Evolutionary conservation across 2,888 invertebrate genomes (phyloP), one percentile per base, ranked within the genome.

Genomic region (Flexamia atlantica): DNA sequence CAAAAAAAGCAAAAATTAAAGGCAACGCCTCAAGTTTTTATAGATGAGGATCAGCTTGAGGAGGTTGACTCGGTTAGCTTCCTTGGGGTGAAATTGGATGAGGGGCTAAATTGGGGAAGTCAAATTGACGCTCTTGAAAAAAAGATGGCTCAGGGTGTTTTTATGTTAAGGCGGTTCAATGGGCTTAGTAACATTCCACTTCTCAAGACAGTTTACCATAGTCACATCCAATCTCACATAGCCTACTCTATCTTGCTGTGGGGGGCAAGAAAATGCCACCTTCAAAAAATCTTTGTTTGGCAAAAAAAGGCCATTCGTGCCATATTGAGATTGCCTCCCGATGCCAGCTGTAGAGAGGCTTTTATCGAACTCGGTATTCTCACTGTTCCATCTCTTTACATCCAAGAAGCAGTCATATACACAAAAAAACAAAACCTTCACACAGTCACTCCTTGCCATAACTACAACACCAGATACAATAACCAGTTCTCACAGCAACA

Each of bases 81-180:
- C 50, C 50, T 50, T 50, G 17, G 50, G n/a, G n/a, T 50, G n/a
- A 50, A 50, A 50, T 17, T 14, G 17, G 50, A 50, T 9, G 50
- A 50, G 17, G 50, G 50, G 17, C 50, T 50, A 50, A 50, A 50
- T 14, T 14, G 17, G 50, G 50, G 50, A 14, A 50, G 50, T 50
- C 50, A 50, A 50, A 50, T 50, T 50, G 50, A 50, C 9, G 17
- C 17, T 9, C 17, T 50, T 14, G 50, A 50, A 50, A 50, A 50
- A 50, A 50, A 50, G 50, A 50, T 50, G 50, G 50, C 50, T 50
- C 50, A 50, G 50, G 50, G 50, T 50, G 50, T 50, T 50, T 50
- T 50, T 50, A 50, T 50, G n/a, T n/a, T 50, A 50, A 50, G n/a
- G 50, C 50, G n/a, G 17, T 50, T 50, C 50, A 50, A 50, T 50